Evolutionary conservation across 2,113 vertebrate genomes (phyloP).

Genomic region (Craseonycteris thonglongyai): DNA sequence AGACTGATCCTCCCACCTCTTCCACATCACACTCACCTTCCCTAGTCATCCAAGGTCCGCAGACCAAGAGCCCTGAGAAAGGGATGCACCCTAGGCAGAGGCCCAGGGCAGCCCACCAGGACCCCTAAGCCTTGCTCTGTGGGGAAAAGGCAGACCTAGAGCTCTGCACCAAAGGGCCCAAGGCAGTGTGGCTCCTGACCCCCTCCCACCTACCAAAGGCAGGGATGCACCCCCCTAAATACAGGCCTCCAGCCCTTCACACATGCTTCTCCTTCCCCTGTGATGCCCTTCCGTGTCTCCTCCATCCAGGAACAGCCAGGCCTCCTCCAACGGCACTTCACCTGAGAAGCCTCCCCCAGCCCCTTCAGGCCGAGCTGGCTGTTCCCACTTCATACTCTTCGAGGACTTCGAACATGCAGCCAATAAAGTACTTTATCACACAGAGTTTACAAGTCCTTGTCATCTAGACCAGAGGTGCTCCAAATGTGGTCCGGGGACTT

Average conservation of each 20-base stretch:
- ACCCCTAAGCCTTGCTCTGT: background rate
- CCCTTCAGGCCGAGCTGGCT: background rate
- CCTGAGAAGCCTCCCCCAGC: background rate
- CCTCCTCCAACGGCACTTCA: background rate
- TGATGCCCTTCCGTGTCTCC: background rate
- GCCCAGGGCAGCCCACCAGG: background rate
- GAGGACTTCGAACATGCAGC: rapidly evolving
- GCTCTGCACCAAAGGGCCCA: background rate
- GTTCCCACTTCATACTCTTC: too few relatives aligned
- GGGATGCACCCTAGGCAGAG: background rate
- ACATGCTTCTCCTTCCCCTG: background rate
- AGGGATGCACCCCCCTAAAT: rapidly evolving
- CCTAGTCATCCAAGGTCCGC: background rate
- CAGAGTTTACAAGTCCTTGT: background rate
- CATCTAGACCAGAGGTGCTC: background rate
- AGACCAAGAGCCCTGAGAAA: background rate
- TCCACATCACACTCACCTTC: background rate
- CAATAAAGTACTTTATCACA: background rate
- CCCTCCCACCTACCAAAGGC: background rate
- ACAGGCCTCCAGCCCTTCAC: background rate
- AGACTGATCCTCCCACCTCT: background rate
- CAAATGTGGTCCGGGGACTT: background rate
- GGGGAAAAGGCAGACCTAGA: background rate
- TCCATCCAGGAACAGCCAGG: background rate
- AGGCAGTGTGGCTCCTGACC: background rate